Base-by-base conservation (phyloP, 2,888 invertebrate species). In the Caenorhabditis sinica region DNA sequence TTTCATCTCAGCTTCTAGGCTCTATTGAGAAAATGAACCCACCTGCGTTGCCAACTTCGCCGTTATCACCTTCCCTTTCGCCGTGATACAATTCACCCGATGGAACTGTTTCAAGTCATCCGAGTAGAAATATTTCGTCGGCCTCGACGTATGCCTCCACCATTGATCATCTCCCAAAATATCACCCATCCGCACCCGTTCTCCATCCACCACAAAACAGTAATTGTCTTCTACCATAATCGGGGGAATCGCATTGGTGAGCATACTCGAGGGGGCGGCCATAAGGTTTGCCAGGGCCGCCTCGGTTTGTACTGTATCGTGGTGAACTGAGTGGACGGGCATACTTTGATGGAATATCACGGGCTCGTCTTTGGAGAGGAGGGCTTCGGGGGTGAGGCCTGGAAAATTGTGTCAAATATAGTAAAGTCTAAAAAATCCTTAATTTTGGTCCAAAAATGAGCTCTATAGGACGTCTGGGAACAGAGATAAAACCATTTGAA, bases 241-340 rank as follows among this genome's bases (percentile, higher is more conserved):
- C 9, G 92, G 90, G 5, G 93, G 93, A 15, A 92, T 90, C 20
- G 82, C 82, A 20, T 83, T 86, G n/a, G 86, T 89, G 23, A 93
- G 80, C 91, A 92, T 92, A 49, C 88, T 86, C 20, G 87, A 86
- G 0, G 93, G 92, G 9, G 92, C 92, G n/a, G 89, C 88, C 90
- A 93, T 92, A 36, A 92, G 85, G 43, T 90, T 92, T 45, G 91
- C 90, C n/a, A 93, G 83, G n/a, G 92, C 92, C 4, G 92, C 90
- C 82, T 93, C 93, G 8, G 93, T 93, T 72, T 93, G 91, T 1
- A 93, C 92, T 1, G 93, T 92, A 75, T 93, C 91, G 83, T 92
- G 92, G 61, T 92, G 92, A 1, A 93, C 93, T 15, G 89, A 90
- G 80, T 93, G 93, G 28, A 93, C 93, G 17, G 92, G 93, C 87